These are phyloP conservation scores for Tenebrosternarchus preto DNA, from an alignment of 2,113 vertebrate species.

Conservation along the genomic window DNA sequence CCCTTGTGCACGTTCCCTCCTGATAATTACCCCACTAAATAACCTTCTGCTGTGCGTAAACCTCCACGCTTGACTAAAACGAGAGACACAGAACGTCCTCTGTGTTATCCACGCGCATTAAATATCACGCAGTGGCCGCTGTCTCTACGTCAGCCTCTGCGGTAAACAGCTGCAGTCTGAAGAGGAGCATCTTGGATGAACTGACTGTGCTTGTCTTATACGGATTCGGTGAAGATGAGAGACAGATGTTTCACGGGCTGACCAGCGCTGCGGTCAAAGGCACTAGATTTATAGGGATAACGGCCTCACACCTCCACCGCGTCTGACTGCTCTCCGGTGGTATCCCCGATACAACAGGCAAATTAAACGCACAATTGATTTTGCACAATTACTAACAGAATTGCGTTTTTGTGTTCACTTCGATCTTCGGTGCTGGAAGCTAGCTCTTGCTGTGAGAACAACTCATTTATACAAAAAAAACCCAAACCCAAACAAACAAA, in stretches of 20 bases:
- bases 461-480: constrained; percentile 2
- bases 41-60: constrained; percentile 23
- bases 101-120: constrained; percentile 18
- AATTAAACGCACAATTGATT: too few species aligned
- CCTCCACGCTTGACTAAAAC: constrained; percentile 19
- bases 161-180: constrained; percentile 37
- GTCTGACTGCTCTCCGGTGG: not conserved
- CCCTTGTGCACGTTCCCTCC: not conserved
- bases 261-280: not conserved
- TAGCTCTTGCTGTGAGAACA: too few species aligned
- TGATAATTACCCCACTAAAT: constrained; percentile 27
- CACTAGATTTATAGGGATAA: constrained; percentile 11
- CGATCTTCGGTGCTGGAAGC: not conserved
- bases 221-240: constrained; percentile 33
- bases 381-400: too few species aligned
- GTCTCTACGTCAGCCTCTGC: constrained; percentile 17
- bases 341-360: too few species aligned
- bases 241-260: constrained; percentile 45
- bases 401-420: constrained; percentile 6
- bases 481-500: not conserved
- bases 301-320: not conserved
- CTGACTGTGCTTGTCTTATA: constrained; percentile 28
- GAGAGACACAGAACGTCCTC: constrained; percentile 6
- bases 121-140: constrained; percentile 15
- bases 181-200: constrained; percentile 18